Percentiles rank a stretch among this genome's conserved stretches.
Conservation (phyloP, 2,113 vertebrate genomes). For the Cichladusa arquata region DNA sequence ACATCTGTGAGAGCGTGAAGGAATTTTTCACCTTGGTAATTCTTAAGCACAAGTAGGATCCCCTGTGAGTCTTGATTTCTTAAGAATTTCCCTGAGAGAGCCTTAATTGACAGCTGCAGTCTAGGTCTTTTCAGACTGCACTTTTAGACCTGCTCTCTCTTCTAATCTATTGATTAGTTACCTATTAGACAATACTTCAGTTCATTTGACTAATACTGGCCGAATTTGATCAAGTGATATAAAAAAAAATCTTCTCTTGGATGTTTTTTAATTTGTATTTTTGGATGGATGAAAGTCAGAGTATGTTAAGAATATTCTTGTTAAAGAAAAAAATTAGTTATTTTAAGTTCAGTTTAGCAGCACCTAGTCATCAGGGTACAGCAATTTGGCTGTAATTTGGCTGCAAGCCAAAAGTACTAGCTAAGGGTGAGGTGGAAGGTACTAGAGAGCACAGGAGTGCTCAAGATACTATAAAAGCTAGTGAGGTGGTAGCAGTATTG, state of each 20-base stretch:
- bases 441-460: background rate
- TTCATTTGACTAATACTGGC: background rate
- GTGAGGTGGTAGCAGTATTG: background rate
- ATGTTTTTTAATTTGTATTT: background rate
- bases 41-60: background rate
- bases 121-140: background rate
- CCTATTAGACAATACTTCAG: background rate
- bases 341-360: background rate
- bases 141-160: background rate
- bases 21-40: background rate
- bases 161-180: background rate
- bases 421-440: background rate
- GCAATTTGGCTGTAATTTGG: background rate
- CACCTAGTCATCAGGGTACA: background rate
- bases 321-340: background rate
- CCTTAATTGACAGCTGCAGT: background rate
- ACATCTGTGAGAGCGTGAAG: background rate
- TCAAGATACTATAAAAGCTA: background rate
- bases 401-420: background rate
- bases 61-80: background rate
- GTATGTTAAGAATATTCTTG: background rate
- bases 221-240: background rate
- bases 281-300: background rate
- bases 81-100: background rate
- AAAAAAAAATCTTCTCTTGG: background rate